A percentile compares a stretch with the other conserved stretches of the same genome.
Evolutionary conservation across 1,140 invertebrate species (phyloP).

Genomic region (Lepidurus arcticus): DNA sequence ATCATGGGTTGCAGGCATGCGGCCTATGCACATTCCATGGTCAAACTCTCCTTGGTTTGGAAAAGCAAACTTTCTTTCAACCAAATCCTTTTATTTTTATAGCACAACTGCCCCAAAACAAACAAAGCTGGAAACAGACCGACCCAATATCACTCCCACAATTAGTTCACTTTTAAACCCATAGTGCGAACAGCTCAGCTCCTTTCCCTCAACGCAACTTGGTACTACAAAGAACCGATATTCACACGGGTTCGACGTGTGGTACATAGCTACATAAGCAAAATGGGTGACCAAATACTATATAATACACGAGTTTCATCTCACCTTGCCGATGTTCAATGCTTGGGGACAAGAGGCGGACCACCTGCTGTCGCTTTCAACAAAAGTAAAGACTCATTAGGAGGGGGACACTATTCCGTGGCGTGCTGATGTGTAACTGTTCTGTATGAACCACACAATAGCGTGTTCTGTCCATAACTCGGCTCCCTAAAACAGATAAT

Average conservation of each 20-base stretch:
- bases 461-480: neutral
- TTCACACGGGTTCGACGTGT: neutral
- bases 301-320: neutral
- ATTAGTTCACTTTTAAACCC: too few relatives aligned
- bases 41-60: neutral
- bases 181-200: too few relatives aligned
- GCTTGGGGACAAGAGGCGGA: neutral
- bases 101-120: too few relatives aligned
- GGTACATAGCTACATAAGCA: neutral
- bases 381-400: neutral
- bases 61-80: neutral
- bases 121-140: too few relatives aligned
- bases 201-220: too few relatives aligned
- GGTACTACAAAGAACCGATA: too few relatives aligned
- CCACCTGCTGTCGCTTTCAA: constrained; percentile 5
- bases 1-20: constrained; percentile 1
- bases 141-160: too few relatives aligned
- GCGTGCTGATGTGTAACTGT: neutral
- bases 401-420: neutral
- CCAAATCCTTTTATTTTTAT: too few relatives aligned
- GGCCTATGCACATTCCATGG: constrained; percentile 17
- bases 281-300: neutral
- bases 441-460: neutral
- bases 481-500: neutral
- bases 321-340: neutral